Evolutionary conservation across 2,888 invertebrate genomes (phyloP), one percentile per base, ranked within the genome.

Genomic region (Tridacna crocea): DNA sequence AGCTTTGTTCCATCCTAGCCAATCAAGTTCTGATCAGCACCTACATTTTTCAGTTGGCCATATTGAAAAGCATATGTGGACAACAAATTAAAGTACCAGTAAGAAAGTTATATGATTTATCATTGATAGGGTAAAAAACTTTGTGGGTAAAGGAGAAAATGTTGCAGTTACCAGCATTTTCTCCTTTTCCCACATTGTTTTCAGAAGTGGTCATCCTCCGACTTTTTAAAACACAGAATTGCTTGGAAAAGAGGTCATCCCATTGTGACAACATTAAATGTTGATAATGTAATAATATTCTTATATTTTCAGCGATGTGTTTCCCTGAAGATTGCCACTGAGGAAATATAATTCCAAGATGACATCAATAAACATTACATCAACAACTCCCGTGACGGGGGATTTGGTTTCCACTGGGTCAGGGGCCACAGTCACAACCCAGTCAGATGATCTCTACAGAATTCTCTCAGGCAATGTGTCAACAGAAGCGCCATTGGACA

Each of bases 371-470:
- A 19, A n/a, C n/a, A 10, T 3, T 10, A 61, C 66, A 66, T 27
- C 22, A 58, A 27, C 48, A 55, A 1, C 22, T 36, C 65, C 13
- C n/a, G 17, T 51, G 66, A 55, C 70, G 17, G 47, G 47, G n/a
- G 51, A 22, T 13, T 48, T 51, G 55, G 36, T 27, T 47, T 26
- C 73, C 4, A 51, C 65, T 12, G 78, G 73, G 27, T 66, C n/a
- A 10, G 51, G 13, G n/a, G 51, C 27, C 0, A 48, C 70, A 12
- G 22, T 70, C 11, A 19, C n/a, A 24, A 79, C 75, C 17, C 72
- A 75, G 11, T 51, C 80, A 26, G 79, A 63, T 36, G 76, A 80
- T 72, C 72, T 80, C 47, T 80, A 80, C 48, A 80, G 73, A 4
- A 17, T 79, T 19, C 27, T 80, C 61, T 55, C 81, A 27, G 58